Conservation (phyloP, 2,113 vertebrate species). For the Phasianus colchicus region DNA sequence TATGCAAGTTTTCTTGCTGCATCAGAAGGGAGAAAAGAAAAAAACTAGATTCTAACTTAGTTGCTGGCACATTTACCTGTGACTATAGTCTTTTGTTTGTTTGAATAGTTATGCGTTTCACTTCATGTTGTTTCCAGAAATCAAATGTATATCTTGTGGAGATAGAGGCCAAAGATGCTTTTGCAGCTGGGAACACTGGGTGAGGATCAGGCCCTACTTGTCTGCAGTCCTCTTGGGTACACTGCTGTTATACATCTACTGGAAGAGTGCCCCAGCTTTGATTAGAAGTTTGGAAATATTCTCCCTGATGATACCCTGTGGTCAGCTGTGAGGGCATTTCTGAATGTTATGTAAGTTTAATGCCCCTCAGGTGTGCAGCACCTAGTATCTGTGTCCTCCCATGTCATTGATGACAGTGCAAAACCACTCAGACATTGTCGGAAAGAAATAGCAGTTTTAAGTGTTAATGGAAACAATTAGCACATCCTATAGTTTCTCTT, state of each 20-base stretch:
- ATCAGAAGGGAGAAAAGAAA: not conserved
- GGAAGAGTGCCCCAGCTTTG: not conserved
- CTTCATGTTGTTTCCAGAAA: not conserved
- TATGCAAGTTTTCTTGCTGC: not conserved
- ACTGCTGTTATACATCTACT: not conserved
- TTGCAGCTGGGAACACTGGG: not conserved
- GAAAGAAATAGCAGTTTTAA: not conserved
- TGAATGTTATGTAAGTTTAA: not conserved
- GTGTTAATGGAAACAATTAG: not conserved
- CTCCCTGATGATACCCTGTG: not conserved
- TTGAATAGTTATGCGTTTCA: not conserved
- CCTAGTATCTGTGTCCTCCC: not conserved
- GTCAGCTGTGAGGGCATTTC: not conserved
- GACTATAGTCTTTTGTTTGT: not conserved
- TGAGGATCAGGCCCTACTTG: accelerated
- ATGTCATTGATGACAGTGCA: not conserved
- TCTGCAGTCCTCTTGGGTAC: not conserved
- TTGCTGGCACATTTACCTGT: not conserved
- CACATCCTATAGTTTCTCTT: not conserved
- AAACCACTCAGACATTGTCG: not conserved
- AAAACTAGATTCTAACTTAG: not conserved
- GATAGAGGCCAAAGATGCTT: not conserved
- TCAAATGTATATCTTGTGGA: not conserved
- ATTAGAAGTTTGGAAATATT: not conserved
- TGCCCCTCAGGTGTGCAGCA: not conserved